Conservation (phyloP, 2,113 vertebrate genomes). For the Alosa alosa region DNA sequence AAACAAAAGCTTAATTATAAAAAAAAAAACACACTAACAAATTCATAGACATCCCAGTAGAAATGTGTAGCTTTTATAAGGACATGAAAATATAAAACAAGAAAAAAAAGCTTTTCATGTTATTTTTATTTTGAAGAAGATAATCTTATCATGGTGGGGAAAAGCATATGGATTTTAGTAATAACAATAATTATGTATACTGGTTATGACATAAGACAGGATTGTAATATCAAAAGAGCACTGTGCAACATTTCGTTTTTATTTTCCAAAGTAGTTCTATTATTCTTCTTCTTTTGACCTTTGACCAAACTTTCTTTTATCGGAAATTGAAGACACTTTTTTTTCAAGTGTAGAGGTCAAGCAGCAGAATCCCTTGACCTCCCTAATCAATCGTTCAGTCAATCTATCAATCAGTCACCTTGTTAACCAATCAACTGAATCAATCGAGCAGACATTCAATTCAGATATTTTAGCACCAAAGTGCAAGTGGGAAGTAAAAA, state of each 20-base stretch:
- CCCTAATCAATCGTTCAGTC: constrained; percentile 44
- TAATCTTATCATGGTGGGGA: constrained; percentile 61
- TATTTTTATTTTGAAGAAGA: constrained; percentile 64
- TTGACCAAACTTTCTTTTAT: constrained; percentile 67
- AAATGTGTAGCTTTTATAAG: constrained; percentile 80
- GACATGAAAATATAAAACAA: constrained; percentile 49
- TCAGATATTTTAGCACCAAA: constrained; percentile 21
- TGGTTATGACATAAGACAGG: constrained; percentile 76
- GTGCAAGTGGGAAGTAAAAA: constrained; percentile 20
- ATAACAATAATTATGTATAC: constrained; percentile 68
- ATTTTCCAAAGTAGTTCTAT: constrained; percentile 68
- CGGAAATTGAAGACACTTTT: constrained; percentile 62
- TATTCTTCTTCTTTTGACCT: constrained; percentile 56
- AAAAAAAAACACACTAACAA: constrained; percentile 68
- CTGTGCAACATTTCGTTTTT: constrained; percentile 74
- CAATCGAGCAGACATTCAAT: constrained; percentile 40
- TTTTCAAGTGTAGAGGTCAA: constrained; percentile 57
- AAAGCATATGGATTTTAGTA: constrained; percentile 72
- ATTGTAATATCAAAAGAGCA: constrained; percentile 77
- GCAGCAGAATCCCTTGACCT: constrained; percentile 58
- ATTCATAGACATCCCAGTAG: constrained; percentile 76
- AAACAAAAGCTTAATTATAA: constrained; percentile 63
- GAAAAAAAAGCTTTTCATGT: constrained; percentile 56
- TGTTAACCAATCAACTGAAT: constrained; percentile 30
- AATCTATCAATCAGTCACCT: constrained; percentile 33